A percentile compares a stretch with the other conserved stretches of the same genome.
These are phyloP conservation scores for Hemiprocne comata DNA, from an alignment of 2,113 vertebrate genomes.

Conservation along the genomic window DNA sequence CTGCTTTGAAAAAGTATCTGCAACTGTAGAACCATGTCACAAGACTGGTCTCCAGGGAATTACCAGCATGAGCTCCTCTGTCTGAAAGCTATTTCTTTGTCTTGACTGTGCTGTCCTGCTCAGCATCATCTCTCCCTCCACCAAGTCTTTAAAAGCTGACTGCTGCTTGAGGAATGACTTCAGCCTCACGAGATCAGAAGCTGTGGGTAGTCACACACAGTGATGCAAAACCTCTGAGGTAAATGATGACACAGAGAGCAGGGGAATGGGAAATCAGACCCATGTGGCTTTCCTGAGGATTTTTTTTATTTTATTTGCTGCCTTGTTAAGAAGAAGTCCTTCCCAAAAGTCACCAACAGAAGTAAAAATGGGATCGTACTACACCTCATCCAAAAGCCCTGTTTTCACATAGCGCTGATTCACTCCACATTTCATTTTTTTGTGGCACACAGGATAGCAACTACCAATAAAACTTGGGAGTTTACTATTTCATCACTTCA, in stretches of 20 bases:
- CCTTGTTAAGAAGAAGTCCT: background rate
- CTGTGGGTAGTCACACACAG: slow-evolving; percentile 26
- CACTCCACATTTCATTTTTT: background rate
- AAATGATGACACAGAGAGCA: background rate
- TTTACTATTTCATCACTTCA: background rate
- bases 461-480: background rate
- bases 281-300: slow-evolving; percentile 20
- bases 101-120: background rate
- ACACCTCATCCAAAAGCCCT: background rate
- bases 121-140: background rate
- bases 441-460: background rate
- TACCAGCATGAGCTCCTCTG: background rate
- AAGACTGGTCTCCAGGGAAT: background rate
- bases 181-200: slow-evolving; percentile 42
- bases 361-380: background rate
- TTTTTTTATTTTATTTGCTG: background rate
- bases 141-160: background rate
- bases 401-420: background rate
- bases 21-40: background rate
- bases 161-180: slow-evolving; percentile 39
- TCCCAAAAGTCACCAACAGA: background rate
- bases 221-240: slow-evolving; percentile 40
- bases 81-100: slow-evolving; percentile 22
- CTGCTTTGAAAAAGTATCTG: background rate
- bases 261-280: slow-evolving; percentile 19